These are phyloP conservation scores for Phalacrocorax aristotelis DNA, from an alignment of 2,113 vertebrate genomes.

Conservation along the genomic window DNA sequence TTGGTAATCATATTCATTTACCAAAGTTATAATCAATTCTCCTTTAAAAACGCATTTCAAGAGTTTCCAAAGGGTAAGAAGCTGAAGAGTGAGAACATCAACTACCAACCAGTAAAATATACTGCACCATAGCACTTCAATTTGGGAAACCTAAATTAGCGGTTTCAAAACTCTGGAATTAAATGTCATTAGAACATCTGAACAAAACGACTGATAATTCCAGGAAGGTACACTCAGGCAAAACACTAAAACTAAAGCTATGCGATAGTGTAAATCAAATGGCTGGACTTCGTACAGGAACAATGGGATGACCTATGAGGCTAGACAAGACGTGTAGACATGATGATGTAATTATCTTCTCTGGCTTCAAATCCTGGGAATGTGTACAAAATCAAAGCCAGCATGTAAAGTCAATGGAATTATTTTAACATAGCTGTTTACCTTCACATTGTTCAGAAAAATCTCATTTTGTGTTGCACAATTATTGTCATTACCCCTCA, in stretches of 20 bases:
- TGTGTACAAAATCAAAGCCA: neutral
- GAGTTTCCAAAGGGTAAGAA: neutral
- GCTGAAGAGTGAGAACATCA: neutral
- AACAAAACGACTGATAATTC: conserved; percentile 24
- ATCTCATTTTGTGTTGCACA: neutral
- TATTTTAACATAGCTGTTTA: neutral
- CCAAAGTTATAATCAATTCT: conserved; percentile 37
- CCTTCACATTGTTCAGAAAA: neutral
- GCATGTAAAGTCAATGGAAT: neutral
- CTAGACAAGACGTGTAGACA: neutral
- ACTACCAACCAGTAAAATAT: neutral
- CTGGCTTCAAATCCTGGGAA: neutral
- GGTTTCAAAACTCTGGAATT: conserved; percentile 27
- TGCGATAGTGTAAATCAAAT: neutral
- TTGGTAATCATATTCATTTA: conserved; percentile 9
- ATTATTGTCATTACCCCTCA: conserved; percentile 9
- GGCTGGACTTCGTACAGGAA: neutral
- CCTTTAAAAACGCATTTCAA: conserved; percentile 25
- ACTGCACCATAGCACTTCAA: neutral
- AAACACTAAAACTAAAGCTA: neutral
- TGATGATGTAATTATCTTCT: neutral
- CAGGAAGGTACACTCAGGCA: neutral
- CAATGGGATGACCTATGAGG: neutral
- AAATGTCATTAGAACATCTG: conserved; percentile 10
- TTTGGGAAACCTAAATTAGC: conserved; percentile 12